Evolutionary conservation across 1,140 invertebrate genomes (phyloP).

Genomic region (Muscidifurax raptorellus): DNA sequence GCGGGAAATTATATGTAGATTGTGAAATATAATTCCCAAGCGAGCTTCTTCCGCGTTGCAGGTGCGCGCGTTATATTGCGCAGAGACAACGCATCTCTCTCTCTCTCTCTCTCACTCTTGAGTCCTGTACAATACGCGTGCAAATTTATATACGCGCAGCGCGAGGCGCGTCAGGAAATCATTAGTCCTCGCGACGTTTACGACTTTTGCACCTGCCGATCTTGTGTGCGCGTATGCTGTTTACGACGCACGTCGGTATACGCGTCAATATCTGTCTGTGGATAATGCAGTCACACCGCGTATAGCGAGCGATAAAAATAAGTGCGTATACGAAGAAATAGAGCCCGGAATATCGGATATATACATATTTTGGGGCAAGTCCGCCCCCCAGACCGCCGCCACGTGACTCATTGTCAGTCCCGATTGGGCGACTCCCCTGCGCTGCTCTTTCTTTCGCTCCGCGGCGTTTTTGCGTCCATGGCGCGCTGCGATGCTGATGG

Average conservation of each 20-base stretch:
- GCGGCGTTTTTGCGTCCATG: conserved; percentile 4
- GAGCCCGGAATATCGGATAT: background rate
- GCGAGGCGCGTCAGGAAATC: background rate
- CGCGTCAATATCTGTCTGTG: too few relatives aligned
- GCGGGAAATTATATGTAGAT: background rate
- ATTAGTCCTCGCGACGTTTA: conserved; percentile 14
- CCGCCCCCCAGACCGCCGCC: background rate
- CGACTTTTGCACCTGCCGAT: background rate
- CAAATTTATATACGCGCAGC: conserved; percentile 8
- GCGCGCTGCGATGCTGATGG: background rate
- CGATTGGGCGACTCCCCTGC: conserved; percentile 20
- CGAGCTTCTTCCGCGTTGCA: too few relatives aligned
- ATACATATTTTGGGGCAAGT: background rate
- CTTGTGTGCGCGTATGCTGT: too few relatives aligned
- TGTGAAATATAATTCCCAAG: background rate
- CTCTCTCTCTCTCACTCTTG: too few relatives aligned
- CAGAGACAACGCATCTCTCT: too few relatives aligned
- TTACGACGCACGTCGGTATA: too few relatives aligned
- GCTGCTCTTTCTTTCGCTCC: background rate
- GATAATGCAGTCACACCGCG: too few relatives aligned
- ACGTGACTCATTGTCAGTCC: conserved; percentile 35
- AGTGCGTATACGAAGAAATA: background rate
- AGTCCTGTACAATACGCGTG: too few relatives aligned
- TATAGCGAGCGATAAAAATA: background rate
- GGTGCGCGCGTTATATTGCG: too few relatives aligned